Evolutionary conservation across 2,113 vertebrate species (phyloP).

Genomic region (Gnathonemus echidnorhynchus): DNA sequence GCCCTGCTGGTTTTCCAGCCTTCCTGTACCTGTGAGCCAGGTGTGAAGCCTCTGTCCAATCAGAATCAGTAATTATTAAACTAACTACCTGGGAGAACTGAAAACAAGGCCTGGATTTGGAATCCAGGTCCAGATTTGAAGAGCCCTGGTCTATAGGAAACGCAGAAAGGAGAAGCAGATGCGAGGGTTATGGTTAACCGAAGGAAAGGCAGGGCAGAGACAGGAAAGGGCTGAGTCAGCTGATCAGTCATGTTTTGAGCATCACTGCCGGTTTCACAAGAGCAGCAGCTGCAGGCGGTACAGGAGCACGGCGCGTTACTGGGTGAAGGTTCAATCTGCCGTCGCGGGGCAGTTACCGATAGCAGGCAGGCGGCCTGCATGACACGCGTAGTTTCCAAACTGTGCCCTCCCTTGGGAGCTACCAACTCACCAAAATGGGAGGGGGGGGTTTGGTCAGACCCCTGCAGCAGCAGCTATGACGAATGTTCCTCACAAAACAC

Average conservation of each 20-base stretch:
- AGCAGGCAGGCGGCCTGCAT: background rate
- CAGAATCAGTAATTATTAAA: no score
- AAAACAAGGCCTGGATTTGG: no score
- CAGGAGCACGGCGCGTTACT: background rate
- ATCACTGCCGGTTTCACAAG: background rate
- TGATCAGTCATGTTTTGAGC: background rate
- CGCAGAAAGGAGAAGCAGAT: background rate
- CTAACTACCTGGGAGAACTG: no score
- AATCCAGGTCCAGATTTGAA: no score
- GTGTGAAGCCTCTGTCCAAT: no score
- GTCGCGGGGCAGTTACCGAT: background rate
- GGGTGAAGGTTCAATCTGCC: conserved; percentile 10
- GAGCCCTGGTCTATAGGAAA: background rate
- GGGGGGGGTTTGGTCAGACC: background rate
- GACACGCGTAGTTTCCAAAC: background rate
- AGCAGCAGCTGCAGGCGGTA: background rate
- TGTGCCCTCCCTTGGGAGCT: background rate
- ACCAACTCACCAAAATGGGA: background rate
- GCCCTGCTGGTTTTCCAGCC: no score
- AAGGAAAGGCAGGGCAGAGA: background rate
- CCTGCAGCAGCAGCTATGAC: background rate
- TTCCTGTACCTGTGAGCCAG: no score
- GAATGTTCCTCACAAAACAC: background rate
- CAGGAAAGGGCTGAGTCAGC: background rate
- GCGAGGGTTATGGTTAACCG: background rate